A percentile compares a stretch with the other conserved stretches of the same genome.
Conservation (phyloP, 1,140 invertebrate genomes). For the Anoplophora glabripennis region DNA sequence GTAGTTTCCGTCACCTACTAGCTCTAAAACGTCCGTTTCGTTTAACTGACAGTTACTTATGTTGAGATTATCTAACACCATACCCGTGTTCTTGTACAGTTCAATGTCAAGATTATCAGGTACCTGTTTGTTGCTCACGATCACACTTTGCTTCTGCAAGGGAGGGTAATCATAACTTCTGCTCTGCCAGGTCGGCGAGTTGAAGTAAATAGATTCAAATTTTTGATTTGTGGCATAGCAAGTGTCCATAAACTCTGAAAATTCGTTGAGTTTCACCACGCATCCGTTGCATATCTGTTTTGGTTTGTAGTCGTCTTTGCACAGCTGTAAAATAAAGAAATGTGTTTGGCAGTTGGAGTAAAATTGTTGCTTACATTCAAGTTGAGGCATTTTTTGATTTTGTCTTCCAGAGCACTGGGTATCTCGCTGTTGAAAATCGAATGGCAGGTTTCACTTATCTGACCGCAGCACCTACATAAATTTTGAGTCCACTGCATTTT, state of each 20-base stretch:
- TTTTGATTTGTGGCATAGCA: no score
- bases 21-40: slow-evolving; percentile 12
- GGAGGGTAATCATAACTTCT: not conserved
- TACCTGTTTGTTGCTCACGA: slow-evolving; percentile 8
- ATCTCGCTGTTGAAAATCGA: slow-evolving; percentile 13
- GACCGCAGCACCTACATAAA: slow-evolving; percentile 27
- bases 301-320: no score
- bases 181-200: no score
- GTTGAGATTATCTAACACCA: slow-evolving; percentile 1
- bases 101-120: slow-evolving; percentile 7
- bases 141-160: slow-evolving; percentile 14
- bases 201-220: no score
- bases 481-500: slow-evolving; percentile 17
- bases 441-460: slow-evolving; percentile 23
- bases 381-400: no score
- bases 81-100: slow-evolving; percentile 7
- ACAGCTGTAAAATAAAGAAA: no score
- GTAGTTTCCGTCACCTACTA: slow-evolving; percentile 10
- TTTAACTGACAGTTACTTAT: slow-evolving; percentile 10
- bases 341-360: no score
- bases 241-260: no score
- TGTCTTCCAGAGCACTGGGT: not conserved
- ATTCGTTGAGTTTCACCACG: no score
- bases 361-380: no score
- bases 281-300: no score